A percentile compares a stretch with the other conserved stretches of the same genome.
Conservation (phyloP, 2,113 vertebrate species). For the Eonycteris spelaea region DNA sequence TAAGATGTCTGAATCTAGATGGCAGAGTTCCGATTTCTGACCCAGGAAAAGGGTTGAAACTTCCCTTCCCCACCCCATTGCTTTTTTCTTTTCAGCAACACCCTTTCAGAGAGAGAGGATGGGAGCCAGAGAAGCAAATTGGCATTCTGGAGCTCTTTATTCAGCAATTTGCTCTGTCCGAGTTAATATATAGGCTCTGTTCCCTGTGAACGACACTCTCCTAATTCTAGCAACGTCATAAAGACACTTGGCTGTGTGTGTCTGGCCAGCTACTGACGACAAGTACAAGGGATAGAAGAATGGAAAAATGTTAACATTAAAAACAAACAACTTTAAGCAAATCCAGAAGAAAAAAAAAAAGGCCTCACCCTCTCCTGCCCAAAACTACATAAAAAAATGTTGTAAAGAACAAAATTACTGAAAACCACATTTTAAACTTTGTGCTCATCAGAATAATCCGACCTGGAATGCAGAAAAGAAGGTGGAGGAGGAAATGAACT, state of each 20-base stretch:
- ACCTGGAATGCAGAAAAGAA: background rate
- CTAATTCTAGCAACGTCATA: conserved; percentile 37
- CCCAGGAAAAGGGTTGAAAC: background rate
- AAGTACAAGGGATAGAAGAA: conserved; percentile 24
- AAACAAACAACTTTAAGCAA: conserved; percentile 23
- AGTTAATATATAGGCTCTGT: conserved; percentile 45
- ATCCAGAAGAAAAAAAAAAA: conserved; percentile 23
- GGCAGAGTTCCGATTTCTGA: background rate
- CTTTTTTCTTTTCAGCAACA: conserved; percentile 12
- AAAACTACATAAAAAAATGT: background rate
- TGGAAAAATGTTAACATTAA: conserved; percentile 5
- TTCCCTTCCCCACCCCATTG: background rate
- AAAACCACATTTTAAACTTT: background rate
- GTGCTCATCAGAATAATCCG: background rate
- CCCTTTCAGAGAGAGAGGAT: background rate
- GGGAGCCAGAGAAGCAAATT: conserved; percentile 37
- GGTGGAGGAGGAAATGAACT: background rate
- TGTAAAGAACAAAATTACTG: background rate
- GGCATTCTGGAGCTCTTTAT: conserved; percentile 43
- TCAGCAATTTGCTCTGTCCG: conserved; percentile 61
- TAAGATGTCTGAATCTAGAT: background rate
- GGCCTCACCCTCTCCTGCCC: background rate
- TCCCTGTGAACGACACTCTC: conserved; percentile 31
- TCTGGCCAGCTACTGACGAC: conserved; percentile 51
- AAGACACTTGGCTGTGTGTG: conserved; percentile 33